Percentiles rank a stretch among this genome's conserved stretches.
phyloP scores from a whole-genome alignment of 2,113 vertebrate genomes.

The Scophthalmus maximus region DNA sequence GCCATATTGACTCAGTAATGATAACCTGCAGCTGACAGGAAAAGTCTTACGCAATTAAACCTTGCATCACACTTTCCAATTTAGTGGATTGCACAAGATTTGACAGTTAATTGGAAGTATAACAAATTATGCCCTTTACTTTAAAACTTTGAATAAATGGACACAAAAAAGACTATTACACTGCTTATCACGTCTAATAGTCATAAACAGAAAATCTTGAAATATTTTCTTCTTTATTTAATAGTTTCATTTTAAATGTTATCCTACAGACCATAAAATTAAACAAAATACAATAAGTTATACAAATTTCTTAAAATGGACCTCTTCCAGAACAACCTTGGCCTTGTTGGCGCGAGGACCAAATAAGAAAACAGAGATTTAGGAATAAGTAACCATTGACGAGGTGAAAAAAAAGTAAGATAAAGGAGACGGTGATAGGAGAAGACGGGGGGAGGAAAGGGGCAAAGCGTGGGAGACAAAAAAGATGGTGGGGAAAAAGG shows the following conservation, averaged over 20 bases:
- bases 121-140: neutral
- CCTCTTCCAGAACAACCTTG: neutral
- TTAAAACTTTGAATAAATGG: neutral
- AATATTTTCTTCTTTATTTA: neutral
- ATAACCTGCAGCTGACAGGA: neutral
- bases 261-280: no score
- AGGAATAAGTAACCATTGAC: no score
- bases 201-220: no score
- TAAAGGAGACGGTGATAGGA: neutral
- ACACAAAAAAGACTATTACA: neutral
- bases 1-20: neutral
- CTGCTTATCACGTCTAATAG: neutral
- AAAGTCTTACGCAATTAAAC: neutral
- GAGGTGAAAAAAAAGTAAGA: neutral
- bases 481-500: constrained; percentile 4
- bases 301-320: neutral
- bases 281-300: neutral
- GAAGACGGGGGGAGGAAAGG: neutral
- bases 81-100: neutral
- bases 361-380: neutral
- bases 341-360: neutral
- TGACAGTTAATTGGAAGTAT: neutral
- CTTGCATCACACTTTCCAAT: neutral
- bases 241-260: neutral
- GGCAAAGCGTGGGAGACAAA: neutral